Evolutionary conservation across 2,113 vertebrate species (phyloP).

Genomic region (Leiothrix lutea): DNA sequence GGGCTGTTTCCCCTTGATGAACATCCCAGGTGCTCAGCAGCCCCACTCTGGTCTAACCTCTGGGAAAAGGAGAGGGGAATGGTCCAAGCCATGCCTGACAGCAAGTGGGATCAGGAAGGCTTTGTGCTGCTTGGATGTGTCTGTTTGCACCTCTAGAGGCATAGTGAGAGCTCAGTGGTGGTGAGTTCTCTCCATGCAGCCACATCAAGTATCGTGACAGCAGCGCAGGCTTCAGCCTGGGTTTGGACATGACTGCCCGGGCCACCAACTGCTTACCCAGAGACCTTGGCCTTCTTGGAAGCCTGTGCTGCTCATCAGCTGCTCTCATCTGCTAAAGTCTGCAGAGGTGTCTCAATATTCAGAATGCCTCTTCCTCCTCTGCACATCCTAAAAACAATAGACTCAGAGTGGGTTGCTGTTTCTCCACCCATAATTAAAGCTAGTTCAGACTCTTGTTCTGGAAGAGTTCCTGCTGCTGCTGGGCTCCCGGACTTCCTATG

Average conservation of each 20-base stretch:
- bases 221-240: neutral
- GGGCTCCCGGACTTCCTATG: neutral
- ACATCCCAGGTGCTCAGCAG: neutral
- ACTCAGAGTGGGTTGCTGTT: neutral
- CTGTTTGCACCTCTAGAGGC: neutral
- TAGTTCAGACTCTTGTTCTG: neutral
- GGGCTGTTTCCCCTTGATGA: neutral
- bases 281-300: neutral
- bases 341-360: neutral
- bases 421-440: neutral
- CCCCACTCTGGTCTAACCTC: fast-evolving
- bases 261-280: neutral
- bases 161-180: neutral
- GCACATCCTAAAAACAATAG: neutral
- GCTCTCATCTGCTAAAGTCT: neutral
- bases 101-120: neutral
- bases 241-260: fast-evolving
- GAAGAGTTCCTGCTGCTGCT: neutral
- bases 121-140: neutral
- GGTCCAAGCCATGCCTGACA: neutral
- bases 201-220: fast-evolving
- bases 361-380: neutral
- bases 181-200: neutral
- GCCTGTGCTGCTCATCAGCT: neutral
- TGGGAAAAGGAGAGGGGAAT: neutral